Base-by-base conservation (phyloP, 1,140 invertebrate species). In the Caenorhabditis tropicalis region DNA sequence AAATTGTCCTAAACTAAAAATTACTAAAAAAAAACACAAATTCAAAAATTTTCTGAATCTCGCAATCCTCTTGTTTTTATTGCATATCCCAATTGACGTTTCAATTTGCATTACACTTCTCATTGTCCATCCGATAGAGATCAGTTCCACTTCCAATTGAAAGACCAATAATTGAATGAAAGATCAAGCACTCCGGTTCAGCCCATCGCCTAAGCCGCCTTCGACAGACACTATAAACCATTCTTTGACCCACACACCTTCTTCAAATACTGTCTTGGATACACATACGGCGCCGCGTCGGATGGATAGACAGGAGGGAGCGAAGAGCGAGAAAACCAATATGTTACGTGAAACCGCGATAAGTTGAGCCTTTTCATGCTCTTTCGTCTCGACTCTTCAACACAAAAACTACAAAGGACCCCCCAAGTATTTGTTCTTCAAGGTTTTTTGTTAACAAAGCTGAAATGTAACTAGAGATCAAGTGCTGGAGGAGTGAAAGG, bases 271-370 rank as follows among this genome's bases (percentile, higher is more conserved):
- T 43, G 65, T 74, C 65, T 74, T 43, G 21, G 29, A 74, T 24
- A 43, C 65, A 74, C 65, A 70, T 16, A 27, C 36, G 10, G 7
- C n/a, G 19, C 19, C 21, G n/a, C 19, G 65, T n/a, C 36, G 58
- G 15, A 9, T 27, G 15, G 29, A 33, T 19, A 4, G 60, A 51
- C 10, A 46, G 43, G 43, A 12, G 43, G n/a, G n/a, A n/a, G n/a
- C n/a, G n/a, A 43, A 51, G 58, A 65, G 58, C 58, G 31, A 74
- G 65, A 74, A 74, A 74, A 74, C 65, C 65, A 43, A 74, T 43
- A 74, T 43, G 65, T 74, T 74, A 74, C 65, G 65, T 74, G 65
- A 74, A 74, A 74, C 65, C 65, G 65, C 65, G 65, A 74, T 33
- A 74, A 74, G 65, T 74, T 74, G 65, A 74, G 65, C 65, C 65